Evolutionary conservation across 2,113 vertebrate genomes (phyloP).

Genomic region (Paramisgurnus dabryanus): DNA sequence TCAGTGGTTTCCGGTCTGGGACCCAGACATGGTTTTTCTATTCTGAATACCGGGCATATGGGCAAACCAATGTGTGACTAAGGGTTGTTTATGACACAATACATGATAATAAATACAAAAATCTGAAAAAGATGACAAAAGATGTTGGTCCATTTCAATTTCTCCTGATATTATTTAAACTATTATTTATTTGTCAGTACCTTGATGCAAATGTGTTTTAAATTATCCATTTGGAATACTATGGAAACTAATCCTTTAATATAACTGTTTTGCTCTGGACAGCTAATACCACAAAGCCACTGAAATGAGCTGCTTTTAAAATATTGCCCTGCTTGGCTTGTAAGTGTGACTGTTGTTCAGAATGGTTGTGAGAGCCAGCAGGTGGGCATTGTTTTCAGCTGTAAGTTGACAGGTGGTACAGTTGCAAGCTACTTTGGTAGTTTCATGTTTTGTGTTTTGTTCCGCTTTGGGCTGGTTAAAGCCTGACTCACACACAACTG

Average conservation of each 20-base stretch:
- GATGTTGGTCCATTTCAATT: neutral
- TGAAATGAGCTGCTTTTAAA: constrained; percentile 9
- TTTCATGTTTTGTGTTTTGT: constrained; percentile 32
- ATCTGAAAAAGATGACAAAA: no score
- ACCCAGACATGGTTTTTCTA: constrained; percentile 26
- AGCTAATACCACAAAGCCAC: neutral
- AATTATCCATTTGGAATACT: constrained; percentile 23
- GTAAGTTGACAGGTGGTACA: constrained; percentile 47
- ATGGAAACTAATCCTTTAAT: constrained; percentile 45
- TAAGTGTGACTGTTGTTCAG: constrained; percentile 19
- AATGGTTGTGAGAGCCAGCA: constrained; percentile 16
- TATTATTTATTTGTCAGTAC: no score
- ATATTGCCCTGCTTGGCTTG: neutral
- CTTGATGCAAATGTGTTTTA: constrained; percentile 37
- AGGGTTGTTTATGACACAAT: neutral
- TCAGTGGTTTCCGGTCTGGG: constrained; percentile 60
- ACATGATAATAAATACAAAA: no score
- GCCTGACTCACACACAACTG: constrained; percentile 33
- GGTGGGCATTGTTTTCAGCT: constrained; percentile 49
- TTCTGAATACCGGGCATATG: constrained; percentile 40
- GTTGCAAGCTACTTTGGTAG: constrained; percentile 23
- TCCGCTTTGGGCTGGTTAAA: constrained; percentile 15
- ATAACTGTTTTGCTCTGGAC: neutral
- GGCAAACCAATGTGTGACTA: neutral
- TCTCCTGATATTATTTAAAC: no score